A percentile compares a stretch with the other conserved stretches of the same genome.
Evolutionary conservation across 2,113 vertebrate species (phyloP).

Genomic region (Rhynchomys soricoides): DNA sequence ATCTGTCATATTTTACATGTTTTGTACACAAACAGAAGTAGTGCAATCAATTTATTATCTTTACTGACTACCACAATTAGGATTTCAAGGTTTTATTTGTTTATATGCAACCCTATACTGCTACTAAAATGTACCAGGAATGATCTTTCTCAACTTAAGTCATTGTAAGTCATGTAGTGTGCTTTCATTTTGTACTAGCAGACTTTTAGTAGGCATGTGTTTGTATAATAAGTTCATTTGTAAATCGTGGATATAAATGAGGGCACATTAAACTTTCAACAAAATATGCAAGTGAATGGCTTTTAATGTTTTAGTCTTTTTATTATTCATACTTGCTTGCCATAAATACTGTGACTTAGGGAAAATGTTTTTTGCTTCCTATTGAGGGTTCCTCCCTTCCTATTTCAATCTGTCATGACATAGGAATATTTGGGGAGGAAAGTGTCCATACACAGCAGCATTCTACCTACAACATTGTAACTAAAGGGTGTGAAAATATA

Average conservation of each 20-base stretch:
- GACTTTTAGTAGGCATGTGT: background rate
- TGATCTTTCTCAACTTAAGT: background rate
- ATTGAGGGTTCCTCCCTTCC: background rate
- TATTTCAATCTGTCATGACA: background rate
- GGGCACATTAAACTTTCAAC: background rate
- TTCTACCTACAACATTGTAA: background rate
- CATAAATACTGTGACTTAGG: background rate
- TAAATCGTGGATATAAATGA: conserved; percentile 13
- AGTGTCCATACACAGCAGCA: background rate
- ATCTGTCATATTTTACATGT: background rate
- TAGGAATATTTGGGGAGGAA: background rate
- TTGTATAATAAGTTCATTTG: background rate
- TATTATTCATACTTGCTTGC: background rate
- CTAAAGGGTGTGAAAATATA: background rate
- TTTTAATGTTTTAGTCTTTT: background rate
- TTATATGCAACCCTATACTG: background rate
- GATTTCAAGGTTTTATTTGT: background rate
- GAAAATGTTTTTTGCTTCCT: background rate
- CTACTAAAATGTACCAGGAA: background rate
- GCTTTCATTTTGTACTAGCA: background rate
- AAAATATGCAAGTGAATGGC: background rate
- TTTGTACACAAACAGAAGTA: too few species aligned
- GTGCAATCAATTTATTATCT: background rate
- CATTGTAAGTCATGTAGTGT: background rate
- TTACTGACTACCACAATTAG: background rate